Evolutionary conservation across 2,797 vertebrate genomes (phyloP), one percentile per base, ranked within the genome.

Genomic region (Falco novaeseelandiae): DNA sequence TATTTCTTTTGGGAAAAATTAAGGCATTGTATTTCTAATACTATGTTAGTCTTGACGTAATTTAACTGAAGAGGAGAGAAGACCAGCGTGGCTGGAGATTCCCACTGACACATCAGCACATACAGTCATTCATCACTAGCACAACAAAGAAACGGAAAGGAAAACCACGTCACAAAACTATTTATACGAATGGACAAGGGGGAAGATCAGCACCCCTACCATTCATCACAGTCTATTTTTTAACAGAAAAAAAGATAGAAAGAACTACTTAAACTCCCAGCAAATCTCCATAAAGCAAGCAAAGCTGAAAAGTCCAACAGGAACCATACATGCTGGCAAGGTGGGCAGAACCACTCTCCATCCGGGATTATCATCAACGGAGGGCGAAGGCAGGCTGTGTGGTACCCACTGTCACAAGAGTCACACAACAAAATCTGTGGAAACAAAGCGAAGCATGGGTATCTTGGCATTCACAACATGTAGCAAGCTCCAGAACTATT

Each of bases 301-400:
- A 76, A 66, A 78, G 74, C 62, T 40, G 36, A 40, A 42, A 69
- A 70, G 73, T 26, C 20, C 5, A 66, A 87, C 0, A 57, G 26
- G 78, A 95, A 40, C 14, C 98, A 55, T 98, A 99, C 99, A 26
- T 99, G 99, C 93, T 99, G 99, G 97, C 99, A 99, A 49, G 99
- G 99, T 0, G 99, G 99, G 95, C 99, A 99, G 98, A 99, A 99
- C 99, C 99, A 99, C 92, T 99, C 99, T 97, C 99, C 99, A 3
- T 99, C 99, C 1, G 99, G 99, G 89, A 99, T 99, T 92, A 99
- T 97, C 99, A 99, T 99, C 95, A 99, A 97, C 0, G 99, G 99
- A 21, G 99, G 99, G 12, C 99, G 98, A 81, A 99, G 99, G 85
- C 99, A 99, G 87, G 99, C 99, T 0, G 99, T 99, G 97, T 99